Evolutionary conservation across 2,888 invertebrate species (phyloP).

Genomic region (Nemoura dubitans): DNA sequence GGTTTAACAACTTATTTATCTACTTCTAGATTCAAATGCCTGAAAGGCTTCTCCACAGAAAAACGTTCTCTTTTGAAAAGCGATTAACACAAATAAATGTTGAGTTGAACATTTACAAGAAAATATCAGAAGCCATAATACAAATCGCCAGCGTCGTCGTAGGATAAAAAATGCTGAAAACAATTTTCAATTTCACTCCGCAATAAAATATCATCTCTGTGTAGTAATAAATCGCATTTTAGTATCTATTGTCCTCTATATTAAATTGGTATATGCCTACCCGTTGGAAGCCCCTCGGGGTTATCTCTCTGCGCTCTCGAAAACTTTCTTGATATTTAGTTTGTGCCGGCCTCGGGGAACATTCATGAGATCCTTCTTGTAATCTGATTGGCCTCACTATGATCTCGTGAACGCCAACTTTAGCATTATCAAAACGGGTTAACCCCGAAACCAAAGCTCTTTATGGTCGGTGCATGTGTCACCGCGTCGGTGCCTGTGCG

Average conservation of each 20-base stretch:
- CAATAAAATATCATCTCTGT: not conserved
- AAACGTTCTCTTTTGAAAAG: not conserved
- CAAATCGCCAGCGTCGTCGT: not conserved
- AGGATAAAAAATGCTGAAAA: not conserved
- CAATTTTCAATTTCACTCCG: not conserved
- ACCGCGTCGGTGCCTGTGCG: not conserved
- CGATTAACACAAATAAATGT: slow-evolving; percentile 1
- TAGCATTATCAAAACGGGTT: slow-evolving; percentile 22
- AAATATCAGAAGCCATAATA: not conserved
- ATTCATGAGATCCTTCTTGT: not conserved
- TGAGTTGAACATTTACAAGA: not conserved
- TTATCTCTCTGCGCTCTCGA: not conserved
- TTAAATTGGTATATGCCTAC: slow-evolving; percentile 22
- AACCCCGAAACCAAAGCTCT: slow-evolving; percentile 18
- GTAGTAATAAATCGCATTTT: not conserved
- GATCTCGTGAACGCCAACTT: slow-evolving; percentile 33
- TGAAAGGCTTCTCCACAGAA: not conserved
- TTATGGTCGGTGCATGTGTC: slow-evolving; percentile 2
- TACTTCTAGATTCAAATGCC: not conserved
- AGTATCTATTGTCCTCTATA: slow-evolving; percentile 12
- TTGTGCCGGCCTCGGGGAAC: slow-evolving; percentile 9
- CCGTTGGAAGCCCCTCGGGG: not conserved
- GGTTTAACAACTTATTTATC: slow-evolving; percentile 7
- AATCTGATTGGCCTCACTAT: slow-evolving; percentile 28
- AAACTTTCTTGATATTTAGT: slow-evolving; percentile 37